Conservation (phyloP, 2,888 invertebrate genomes). For the Tetrapedia diversipes region DNA sequence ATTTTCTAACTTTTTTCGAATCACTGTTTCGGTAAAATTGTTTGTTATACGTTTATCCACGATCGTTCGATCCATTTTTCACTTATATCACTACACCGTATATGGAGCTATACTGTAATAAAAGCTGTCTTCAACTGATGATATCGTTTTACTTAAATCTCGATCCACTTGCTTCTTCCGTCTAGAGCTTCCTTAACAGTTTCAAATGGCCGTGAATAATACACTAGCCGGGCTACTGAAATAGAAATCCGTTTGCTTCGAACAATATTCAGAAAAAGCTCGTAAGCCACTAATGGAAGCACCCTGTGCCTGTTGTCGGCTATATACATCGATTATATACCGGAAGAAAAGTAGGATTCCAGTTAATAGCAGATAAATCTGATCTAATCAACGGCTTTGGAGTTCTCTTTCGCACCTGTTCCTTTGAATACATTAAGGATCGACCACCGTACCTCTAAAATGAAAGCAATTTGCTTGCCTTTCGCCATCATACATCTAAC, state of each 20-base stretch:
- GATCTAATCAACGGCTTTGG: slow-evolving; percentile 12
- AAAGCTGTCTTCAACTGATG: slow-evolving; percentile 74
- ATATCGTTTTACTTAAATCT: slow-evolving; percentile 67
- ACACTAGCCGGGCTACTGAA: slow-evolving; percentile 21
- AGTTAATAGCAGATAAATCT: slow-evolving; percentile 20
- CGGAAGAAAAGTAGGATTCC: slow-evolving; percentile 44
- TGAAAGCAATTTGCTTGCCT: neutral
- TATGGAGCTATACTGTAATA: slow-evolving; percentile 71
- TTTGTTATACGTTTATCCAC: slow-evolving; percentile 1
- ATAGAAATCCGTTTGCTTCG: slow-evolving; percentile 38
- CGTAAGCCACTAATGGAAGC: slow-evolving; percentile 69
- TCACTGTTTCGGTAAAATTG: neutral
- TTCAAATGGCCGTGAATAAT: slow-evolving; percentile 16
- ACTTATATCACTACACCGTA: slow-evolving; percentile 59
- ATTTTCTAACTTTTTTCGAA: neutral
- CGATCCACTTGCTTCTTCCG: slow-evolving; percentile 35
- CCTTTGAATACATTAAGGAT: slow-evolving; percentile 8
- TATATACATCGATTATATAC: slow-evolving; percentile 61
- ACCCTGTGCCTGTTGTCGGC: slow-evolving; percentile 67
- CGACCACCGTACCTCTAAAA: neutral
- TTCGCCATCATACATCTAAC: neutral
- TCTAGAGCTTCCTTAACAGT: slow-evolving; percentile 24
- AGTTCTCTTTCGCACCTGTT: neutral
- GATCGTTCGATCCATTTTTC: slow-evolving; percentile 28
- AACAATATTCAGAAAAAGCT: slow-evolving; percentile 40